Evolutionary conservation across 2,113 vertebrate species (phyloP), one percentile per base, ranked within the genome.

Genomic region (Triplophysa siluroides): DNA sequence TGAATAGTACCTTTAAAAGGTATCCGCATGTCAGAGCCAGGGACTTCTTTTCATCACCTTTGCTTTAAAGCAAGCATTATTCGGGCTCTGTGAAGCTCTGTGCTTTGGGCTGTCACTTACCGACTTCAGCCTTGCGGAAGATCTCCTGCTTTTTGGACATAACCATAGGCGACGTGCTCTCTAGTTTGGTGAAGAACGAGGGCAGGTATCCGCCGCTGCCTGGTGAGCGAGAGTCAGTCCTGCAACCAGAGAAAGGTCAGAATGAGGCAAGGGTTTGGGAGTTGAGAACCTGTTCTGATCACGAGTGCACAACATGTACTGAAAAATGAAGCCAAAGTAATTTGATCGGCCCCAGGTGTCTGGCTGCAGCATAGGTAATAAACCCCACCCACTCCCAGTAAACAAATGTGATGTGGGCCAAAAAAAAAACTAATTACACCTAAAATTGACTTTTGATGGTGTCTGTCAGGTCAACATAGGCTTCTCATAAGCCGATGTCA

Each of bases 71-170:
- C 12, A 1, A 56, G 26, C 13, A 50, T 13, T 50, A 38, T 7
- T 38, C 33, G 33, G 5, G 33, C 33, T 38, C 33, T 38, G 0
- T 45, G 9, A 45, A 19, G 54, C n/a, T 58, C 8, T 21, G 19
- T 9, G 16, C 13, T 16, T 16, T 52, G 50, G 18, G 21, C 16
- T 23, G n/a, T 90, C 92, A 95, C 96, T 94, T 97, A 99, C 98
- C 96, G 91, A 98, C 95, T 86, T 99, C 98, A 92, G 96, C 94
- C 93, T 99, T 99, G 91, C 97, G 98, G 91, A 98, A 96, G 92
- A 99, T 99, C 92, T 99, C 98, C 92, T 99, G 97, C 91, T 99
- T 99, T 93, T 98, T 99, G 88, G 95, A 98, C 90, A 96, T 94
- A 81, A 99, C 97, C 96, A 99, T 98, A 50, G 95, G 95, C 14